Conservation (phyloP, 2,888 invertebrate genomes). For the Cheilosia soror region DNA sequence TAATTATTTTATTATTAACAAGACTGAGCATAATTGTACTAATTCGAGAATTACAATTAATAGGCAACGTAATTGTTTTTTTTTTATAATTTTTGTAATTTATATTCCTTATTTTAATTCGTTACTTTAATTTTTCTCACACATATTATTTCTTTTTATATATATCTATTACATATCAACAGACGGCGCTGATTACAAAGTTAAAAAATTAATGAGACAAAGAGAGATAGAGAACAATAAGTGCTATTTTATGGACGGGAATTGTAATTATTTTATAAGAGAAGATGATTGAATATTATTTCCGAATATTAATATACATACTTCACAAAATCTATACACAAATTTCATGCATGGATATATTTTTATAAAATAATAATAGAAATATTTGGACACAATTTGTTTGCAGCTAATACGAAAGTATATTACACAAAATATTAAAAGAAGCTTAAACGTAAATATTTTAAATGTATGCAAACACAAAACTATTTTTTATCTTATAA, state of each 20-base stretch:
- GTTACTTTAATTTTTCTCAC: conserved; percentile 14
- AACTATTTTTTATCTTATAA: conserved; percentile 23
- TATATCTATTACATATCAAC: conserved; percentile 41
- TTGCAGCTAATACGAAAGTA: conserved; percentile 12
- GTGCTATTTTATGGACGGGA: conserved; percentile 63
- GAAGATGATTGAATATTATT: conserved; percentile 15
- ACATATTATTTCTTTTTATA: conserved; percentile 49
- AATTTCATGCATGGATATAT: conserved; percentile 27
- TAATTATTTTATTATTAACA: conserved; percentile 68
- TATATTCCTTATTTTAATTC: conserved; percentile 32
- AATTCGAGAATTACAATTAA: conserved; percentile 38
- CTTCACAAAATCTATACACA: conserved; percentile 29
- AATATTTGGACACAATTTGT: conserved; percentile 31
- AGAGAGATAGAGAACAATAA: conserved; percentile 39
- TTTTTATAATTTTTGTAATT: conserved; percentile 34
- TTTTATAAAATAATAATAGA: conserved; percentile 26
- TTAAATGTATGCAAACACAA: conserved; percentile 37
- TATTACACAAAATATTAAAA: conserved; percentile 22
- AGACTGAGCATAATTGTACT: conserved; percentile 69
- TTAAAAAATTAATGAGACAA: conserved; percentile 39
- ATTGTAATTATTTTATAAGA: conserved; percentile 44
- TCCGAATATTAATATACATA: conserved; percentile 8
- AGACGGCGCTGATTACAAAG: conserved; percentile 67
- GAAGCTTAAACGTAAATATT: not conserved
- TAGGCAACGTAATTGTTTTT: conserved; percentile 9